phyloP scores from a whole-genome alignment of 2,113 vertebrate species.

The Acanthisitta chloris region DNA sequence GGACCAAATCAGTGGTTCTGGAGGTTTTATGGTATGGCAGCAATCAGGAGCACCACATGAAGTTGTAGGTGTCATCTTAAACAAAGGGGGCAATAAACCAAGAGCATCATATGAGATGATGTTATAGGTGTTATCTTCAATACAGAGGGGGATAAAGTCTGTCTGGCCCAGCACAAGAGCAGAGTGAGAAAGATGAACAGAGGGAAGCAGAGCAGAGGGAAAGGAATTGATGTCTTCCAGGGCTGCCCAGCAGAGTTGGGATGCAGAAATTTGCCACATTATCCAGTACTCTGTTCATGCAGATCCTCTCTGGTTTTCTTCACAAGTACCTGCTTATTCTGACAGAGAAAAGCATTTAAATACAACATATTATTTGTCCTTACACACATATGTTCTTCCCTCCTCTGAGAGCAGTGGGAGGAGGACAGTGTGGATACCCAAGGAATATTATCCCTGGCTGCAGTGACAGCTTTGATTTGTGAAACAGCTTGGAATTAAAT shows the following conservation, averaged over 20 bases:
- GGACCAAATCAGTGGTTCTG: background rate
- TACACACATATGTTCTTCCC: background rate
- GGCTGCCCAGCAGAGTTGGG: background rate
- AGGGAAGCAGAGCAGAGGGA: background rate
- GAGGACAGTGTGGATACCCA: background rate
- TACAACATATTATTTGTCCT: background rate
- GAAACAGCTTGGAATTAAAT: background rate
- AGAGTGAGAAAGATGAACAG: background rate
- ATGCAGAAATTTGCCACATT: background rate
- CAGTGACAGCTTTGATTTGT: slow-evolving; percentile 12
- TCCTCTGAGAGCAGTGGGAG: background rate
- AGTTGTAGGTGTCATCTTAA: background rate
- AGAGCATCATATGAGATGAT: background rate
- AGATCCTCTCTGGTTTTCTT: background rate
- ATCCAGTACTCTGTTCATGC: background rate
- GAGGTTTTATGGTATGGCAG: background rate
- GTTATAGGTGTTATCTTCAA: background rate
- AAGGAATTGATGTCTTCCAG: rapidly evolving
- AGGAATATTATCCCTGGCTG: background rate
- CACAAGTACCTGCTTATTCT: background rate
- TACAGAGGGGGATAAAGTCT: background rate
- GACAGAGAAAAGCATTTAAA: background rate
- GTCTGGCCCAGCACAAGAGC: background rate
- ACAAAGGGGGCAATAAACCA: too few species aligned
- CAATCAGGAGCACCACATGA: background rate